Evolutionary conservation across 2,797 vertebrate species (phyloP).

Genomic region (Petrocephalus schoutedeni): DNA sequence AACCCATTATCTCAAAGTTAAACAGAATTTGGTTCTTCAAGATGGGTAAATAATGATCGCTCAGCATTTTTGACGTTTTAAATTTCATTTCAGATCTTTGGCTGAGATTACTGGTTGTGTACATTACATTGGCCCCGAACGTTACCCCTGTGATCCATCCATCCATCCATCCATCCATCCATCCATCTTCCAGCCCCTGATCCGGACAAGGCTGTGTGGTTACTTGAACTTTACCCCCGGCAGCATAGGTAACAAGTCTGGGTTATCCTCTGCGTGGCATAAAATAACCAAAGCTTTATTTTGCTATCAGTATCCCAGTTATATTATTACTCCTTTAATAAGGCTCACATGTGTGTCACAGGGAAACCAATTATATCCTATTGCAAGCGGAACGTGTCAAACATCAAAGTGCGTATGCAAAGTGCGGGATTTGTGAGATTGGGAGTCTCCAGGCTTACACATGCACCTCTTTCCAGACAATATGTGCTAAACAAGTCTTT

Average conservation of each 20-base stretch:
- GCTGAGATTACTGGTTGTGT: background rate
- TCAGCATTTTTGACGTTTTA: background rate
- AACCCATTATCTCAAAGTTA: background rate
- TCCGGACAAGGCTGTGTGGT: background rate
- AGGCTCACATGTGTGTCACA: background rate
- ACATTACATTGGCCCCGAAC: background rate
- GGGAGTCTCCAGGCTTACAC: background rate
- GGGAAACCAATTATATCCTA: background rate
- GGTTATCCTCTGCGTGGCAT: background rate
- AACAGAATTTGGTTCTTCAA: background rate
- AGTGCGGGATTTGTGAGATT: background rate
- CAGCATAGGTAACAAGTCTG: background rate
- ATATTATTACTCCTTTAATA: background rate
- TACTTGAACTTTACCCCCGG: background rate
- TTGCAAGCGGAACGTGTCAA: background rate
- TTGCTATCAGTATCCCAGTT: background rate
- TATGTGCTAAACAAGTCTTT: background rate
- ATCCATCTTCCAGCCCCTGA: background rate
- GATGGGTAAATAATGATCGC: background rate
- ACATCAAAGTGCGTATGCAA: background rate
- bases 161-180: background rate
- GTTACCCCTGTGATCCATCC: background rate
- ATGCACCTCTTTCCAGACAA: background rate
- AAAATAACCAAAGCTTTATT: background rate
- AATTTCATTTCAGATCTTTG: background rate